Conservation (phyloP, 2,888 invertebrate genomes). For the Ochropleura plecta region DNA sequence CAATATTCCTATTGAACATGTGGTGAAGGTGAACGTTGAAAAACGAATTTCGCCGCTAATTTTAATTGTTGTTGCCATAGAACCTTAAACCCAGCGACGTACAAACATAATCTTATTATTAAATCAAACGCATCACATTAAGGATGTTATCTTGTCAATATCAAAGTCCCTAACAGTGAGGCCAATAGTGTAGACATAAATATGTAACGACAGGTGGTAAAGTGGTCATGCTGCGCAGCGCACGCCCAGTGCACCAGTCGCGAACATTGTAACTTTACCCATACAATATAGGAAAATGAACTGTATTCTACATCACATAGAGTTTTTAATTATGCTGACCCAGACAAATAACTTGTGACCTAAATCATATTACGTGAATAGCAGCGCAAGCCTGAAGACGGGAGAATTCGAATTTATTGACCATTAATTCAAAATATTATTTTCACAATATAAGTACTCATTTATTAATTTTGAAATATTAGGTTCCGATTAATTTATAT, state of each 20-base stretch:
- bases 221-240: constrained; percentile 90
- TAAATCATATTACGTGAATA: constrained; percentile 71
- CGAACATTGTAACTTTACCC: constrained; percentile 74
- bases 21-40: constrained; percentile 3
- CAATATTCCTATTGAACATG: constrained; percentile 5
- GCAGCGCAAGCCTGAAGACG: constrained; percentile 90
- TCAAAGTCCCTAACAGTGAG: constrained; percentile 90
- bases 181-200: constrained; percentile 91
- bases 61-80: constrained; percentile 82
- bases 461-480: constrained; percentile 91
- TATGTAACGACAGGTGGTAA: constrained; percentile 91
- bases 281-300: constrained; percentile 77
- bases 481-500: constrained; percentile 91
- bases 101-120: constrained; percentile 90
- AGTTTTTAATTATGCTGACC: constrained; percentile 73
- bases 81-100: constrained; percentile 79
- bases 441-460: constrained; percentile 91
- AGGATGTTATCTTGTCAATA: constrained; percentile 91
- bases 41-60: constrained; percentile 67
- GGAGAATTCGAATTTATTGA: constrained; percentile 91
- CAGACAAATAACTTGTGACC: constrained; percentile 69
- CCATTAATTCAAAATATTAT: constrained; percentile 91
- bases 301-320: constrained; percentile 77
- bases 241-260: constrained; percentile 81
- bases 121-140: constrained; percentile 91